Evolutionary conservation across 2,113 vertebrate species (phyloP).

Genomic region (Miniopterus natalensis): DNA sequence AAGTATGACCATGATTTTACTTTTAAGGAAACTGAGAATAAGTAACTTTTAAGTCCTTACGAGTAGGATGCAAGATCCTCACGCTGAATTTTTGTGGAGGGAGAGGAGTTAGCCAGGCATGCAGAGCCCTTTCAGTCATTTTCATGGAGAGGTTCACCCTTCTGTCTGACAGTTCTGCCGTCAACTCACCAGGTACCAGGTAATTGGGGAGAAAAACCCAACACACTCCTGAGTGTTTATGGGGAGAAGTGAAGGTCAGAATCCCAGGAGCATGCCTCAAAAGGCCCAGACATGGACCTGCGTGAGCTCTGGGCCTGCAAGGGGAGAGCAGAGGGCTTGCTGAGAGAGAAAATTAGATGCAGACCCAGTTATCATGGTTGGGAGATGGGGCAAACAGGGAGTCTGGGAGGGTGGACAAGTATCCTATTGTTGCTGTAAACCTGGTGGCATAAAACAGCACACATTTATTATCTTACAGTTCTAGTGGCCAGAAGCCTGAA

Average conservation of each 20-base stretch:
- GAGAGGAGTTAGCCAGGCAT: not conserved
- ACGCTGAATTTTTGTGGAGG: no score
- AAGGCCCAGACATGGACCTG: not conserved
- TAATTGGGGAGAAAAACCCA: not conserved
- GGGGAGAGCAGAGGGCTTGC: not conserved
- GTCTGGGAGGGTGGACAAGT: not conserved
- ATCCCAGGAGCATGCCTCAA: not conserved
- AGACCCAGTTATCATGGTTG: not conserved
- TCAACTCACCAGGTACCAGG: not conserved
- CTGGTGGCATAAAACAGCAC: no score
- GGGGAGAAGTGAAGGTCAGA: not conserved
- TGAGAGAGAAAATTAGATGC: not conserved
- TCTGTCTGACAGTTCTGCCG: not conserved
- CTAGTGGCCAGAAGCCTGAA: no score
- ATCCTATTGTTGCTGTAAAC: not conserved
- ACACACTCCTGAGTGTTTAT: not conserved
- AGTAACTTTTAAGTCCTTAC: not conserved
- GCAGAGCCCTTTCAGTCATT: not conserved
- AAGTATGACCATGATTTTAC: not conserved
- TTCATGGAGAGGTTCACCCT: not conserved
- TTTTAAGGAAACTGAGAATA: constrained; percentile 3
- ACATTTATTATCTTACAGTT: no score
- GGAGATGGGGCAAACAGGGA: not conserved
- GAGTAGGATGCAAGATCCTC: not conserved
- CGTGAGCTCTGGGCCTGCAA: not conserved